A percentile compares a stretch with the other conserved stretches of the same genome.
These are phyloP conservation scores for Characodon lateralis DNA, from an alignment of 2,797 vertebrate species.

Conservation along the genomic window DNA sequence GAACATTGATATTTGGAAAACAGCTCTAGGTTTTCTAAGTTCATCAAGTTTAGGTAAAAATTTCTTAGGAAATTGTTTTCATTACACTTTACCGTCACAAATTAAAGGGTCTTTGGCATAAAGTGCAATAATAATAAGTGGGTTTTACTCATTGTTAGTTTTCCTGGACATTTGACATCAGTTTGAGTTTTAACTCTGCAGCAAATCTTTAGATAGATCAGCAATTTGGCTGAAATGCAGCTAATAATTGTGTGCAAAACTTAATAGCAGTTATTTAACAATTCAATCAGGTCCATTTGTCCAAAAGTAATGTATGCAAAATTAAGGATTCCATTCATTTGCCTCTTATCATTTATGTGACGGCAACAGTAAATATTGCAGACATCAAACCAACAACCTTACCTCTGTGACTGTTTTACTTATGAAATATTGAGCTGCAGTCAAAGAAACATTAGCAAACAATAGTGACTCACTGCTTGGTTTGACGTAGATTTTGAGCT, in stretches of 20 bases:
- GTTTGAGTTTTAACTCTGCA: not conserved
- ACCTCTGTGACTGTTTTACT: not conserved
- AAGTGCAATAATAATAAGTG: not conserved
- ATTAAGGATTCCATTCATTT: not conserved
- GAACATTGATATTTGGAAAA: too few relatives aligned
- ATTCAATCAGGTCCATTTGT: too few relatives aligned
- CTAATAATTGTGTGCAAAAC: not conserved
- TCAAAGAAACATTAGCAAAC: not conserved
- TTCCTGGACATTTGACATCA: too few relatives aligned
- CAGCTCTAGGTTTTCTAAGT: not conserved
- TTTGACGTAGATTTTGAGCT: constrained; percentile 91
- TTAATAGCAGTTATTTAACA: too few relatives aligned
- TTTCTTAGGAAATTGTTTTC: not conserved
- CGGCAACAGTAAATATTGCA: not conserved
- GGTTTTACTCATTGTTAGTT: not conserved
- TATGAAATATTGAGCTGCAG: not conserved
- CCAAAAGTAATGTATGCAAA: too few relatives aligned
- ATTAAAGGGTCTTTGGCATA: not conserved
- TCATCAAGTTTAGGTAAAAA: not conserved
- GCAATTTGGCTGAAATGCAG: not conserved
- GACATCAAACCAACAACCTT: not conserved
- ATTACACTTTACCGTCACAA: not conserved
- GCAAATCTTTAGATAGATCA: not conserved
- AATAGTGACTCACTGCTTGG: constrained; percentile 86
- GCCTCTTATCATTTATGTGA: not conserved